phyloP scores from a whole-genome alignment of 2,113 vertebrate species.

The Scophthalmus maximus region DNA sequence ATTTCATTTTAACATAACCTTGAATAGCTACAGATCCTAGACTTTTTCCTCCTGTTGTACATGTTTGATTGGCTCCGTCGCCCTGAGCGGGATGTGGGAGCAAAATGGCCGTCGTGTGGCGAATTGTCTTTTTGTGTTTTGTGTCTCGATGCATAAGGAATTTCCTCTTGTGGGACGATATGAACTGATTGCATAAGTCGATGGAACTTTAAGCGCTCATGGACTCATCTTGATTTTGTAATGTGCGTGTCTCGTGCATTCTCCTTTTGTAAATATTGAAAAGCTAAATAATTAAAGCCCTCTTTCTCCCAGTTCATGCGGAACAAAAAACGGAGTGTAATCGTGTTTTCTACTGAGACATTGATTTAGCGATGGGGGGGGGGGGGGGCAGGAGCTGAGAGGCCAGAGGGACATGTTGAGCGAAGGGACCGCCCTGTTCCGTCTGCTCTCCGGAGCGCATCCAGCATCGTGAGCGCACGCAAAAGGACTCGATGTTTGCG shows the following conservation, averaged over 20 bases:
- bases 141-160: not conserved
- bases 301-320: not conserved
- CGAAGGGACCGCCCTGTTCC: slow-evolving; percentile 36
- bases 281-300: not conserved
- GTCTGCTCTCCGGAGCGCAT: slow-evolving; percentile 15
- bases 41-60: too few relatives aligned
- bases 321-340: slow-evolving; percentile 16
- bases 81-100: too few relatives aligned
- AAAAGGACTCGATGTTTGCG: slow-evolving; percentile 55
- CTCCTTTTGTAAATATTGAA: not conserved
- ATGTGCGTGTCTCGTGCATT: not conserved
- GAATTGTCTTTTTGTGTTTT: not conserved
- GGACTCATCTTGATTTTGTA: not conserved
- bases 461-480: slow-evolving; percentile 37
- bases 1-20: too few relatives aligned
- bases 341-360: slow-evolving; percentile 8
- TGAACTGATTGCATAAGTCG: not conserved
- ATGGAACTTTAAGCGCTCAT: too few relatives aligned
- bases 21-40: too few relatives aligned
- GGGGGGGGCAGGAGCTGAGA: slow-evolving; percentile 23
- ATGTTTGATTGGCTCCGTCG: too few relatives aligned
- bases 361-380: slow-evolving; percentile 16
- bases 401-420: slow-evolving; percentile 23
- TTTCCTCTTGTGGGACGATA: not conserved
- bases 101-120: too few relatives aligned